These are phyloP conservation scores for Myotis yumanensis DNA, from an alignment of 2,113 vertebrate genomes.

Conservation along the genomic window DNA sequence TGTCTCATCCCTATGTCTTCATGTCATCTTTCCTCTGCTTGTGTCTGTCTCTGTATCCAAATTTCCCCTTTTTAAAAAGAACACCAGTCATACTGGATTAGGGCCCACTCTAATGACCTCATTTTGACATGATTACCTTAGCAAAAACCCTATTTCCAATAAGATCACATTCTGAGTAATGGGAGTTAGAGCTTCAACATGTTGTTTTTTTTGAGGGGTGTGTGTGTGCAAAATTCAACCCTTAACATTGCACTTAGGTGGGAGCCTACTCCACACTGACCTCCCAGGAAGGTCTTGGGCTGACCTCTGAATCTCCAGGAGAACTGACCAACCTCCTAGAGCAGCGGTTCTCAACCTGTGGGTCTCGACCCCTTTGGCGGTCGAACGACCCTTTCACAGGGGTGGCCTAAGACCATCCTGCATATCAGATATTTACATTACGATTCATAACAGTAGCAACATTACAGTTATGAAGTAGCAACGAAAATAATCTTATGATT, in stretches of 20 bases:
- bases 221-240: neutral
- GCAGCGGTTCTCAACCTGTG: too few relatives aligned
- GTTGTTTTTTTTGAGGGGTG: neutral
- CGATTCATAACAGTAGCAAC: too few relatives aligned
- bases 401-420: too few relatives aligned
- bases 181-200: neutral
- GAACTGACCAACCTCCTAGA: neutral
- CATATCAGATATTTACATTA: too few relatives aligned
- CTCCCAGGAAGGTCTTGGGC: neutral
- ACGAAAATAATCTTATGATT: too few relatives aligned
- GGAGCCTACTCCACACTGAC: neutral
- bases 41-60: neutral
- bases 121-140: neutral
- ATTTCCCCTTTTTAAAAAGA: neutral
- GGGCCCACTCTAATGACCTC: neutral
- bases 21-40: neutral
- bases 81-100: neutral
- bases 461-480: too few relatives aligned
- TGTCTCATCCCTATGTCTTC: neutral
- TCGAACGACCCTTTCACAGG: too few relatives aligned
- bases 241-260: neutral
- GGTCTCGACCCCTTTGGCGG: too few relatives aligned
- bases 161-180: neutral
- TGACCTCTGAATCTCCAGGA: neutral
- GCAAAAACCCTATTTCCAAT: neutral